phyloP scores from a whole-genome alignment of 2,888 invertebrate genomes.

The Eupithecia subumbrata region DNA sequence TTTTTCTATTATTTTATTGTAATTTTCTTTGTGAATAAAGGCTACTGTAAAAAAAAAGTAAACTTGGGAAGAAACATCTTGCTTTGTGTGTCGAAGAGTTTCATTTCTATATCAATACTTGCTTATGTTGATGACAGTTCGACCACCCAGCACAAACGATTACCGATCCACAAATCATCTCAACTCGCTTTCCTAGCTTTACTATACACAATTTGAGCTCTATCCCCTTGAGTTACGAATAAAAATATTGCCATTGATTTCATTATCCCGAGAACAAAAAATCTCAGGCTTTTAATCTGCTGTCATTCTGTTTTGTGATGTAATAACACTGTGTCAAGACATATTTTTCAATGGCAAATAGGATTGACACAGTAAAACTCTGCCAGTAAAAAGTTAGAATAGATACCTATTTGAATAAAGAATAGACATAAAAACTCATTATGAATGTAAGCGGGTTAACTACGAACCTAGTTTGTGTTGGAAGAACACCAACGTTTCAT shows the following conservation, averaged over 20 bases:
- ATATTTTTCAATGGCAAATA: constrained; percentile 9
- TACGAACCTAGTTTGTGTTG: too few species aligned
- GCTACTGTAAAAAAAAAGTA: too few species aligned
- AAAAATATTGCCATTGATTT: constrained; percentile 22
- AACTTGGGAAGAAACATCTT: not conserved
- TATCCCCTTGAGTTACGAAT: constrained; percentile 33
- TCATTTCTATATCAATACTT: constrained; percentile 16
- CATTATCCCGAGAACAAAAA: constrained; percentile 29
- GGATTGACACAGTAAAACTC: not conserved
- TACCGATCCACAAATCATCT: constrained; percentile 43
- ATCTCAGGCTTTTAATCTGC: not conserved
- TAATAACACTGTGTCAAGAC: constrained; percentile 26
- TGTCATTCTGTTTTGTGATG: constrained; percentile 26
- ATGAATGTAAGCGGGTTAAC: too few species aligned
- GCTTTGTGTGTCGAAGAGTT: constrained; percentile 1
- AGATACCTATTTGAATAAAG: not conserved
- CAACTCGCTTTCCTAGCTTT: constrained; percentile 33
- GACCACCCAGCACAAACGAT: constrained; percentile 41
- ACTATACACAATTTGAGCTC: constrained; percentile 22
- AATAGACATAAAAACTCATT: not conserved
- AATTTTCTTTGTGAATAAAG: too few species aligned
- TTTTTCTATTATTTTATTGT: too few species aligned
- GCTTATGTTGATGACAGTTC: constrained; percentile 31
- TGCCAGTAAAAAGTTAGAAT: not conserved
- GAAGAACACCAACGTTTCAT: too few species aligned